Conservation (phyloP, 1,140 invertebrate genomes). For the Euglossa dilemma region DNA sequence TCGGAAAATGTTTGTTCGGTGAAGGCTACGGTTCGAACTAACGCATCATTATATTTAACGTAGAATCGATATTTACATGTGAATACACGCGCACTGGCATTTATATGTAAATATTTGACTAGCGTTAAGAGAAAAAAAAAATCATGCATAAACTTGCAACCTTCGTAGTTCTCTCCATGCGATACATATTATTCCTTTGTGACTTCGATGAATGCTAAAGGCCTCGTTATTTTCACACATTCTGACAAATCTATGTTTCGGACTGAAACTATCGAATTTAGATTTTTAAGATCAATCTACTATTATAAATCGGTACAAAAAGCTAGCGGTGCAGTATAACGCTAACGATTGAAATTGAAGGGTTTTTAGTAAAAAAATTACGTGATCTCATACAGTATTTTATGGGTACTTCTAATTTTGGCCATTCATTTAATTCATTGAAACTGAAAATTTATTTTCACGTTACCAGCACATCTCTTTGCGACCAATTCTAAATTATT, state of each 20-base stretch:
- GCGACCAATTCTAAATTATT: background rate
- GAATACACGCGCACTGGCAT: conserved; percentile 28
- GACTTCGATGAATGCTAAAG: conserved; percentile 3
- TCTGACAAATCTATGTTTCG: background rate
- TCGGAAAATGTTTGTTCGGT: conserved; percentile 22
- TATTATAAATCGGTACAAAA: background rate
- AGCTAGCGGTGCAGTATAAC: background rate
- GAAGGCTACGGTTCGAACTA: conserved; percentile 14
- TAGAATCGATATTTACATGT: conserved; percentile 44
- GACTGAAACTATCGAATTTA: conserved; percentile 14
- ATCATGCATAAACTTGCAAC: conserved; percentile 12
- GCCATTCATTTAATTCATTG: background rate
- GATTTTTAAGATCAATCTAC: conserved; percentile 8
- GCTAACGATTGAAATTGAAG: background rate
- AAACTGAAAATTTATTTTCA: conserved; percentile 2
- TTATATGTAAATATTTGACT: conserved; percentile 45
- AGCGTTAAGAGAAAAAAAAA: conserved; percentile 23
- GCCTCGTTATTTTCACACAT: conserved; percentile 23
- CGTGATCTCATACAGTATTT: background rate
- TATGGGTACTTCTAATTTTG: background rate
- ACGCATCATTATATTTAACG: conserved; percentile 28
- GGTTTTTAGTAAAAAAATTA: background rate
- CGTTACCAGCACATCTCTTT: background rate
- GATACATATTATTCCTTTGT: conserved; percentile 9
- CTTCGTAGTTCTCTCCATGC: conserved; percentile 12